Evolutionary conservation across 2,888 invertebrate species (phyloP).

Genomic region (Anoplius nigerrimus): DNA sequence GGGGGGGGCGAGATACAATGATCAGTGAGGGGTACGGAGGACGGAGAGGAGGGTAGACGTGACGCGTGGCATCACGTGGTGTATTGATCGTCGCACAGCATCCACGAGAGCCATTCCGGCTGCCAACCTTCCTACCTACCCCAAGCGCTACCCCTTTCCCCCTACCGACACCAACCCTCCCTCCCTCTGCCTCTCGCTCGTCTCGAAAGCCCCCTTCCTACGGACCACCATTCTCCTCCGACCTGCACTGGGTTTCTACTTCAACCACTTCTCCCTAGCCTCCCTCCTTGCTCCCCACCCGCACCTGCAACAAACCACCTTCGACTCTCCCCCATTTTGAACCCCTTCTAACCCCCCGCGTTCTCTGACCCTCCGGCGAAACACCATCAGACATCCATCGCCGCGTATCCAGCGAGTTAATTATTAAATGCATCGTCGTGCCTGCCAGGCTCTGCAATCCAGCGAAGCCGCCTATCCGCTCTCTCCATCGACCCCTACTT

Average conservation of each 20-base stretch:
- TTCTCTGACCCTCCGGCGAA: slow-evolving; percentile 49
- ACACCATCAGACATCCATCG: slow-evolving; percentile 65
- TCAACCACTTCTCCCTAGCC: slow-evolving; percentile 10
- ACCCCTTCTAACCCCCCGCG: slow-evolving; percentile 5
- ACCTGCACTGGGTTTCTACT: slow-evolving; percentile 33
- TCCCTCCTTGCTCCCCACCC: slow-evolving; percentile 17
- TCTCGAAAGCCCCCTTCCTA: slow-evolving; percentile 24
- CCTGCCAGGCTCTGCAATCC: slow-evolving; percentile 42
- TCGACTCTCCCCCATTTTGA: not conserved
- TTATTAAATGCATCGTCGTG: slow-evolving; percentile 67
- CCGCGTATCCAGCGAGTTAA: slow-evolving; percentile 65
- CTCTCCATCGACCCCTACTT: slow-evolving; percentile 13
- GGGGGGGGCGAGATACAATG: slow-evolving; percentile 2
- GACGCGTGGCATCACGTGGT: slow-evolving; percentile 73
- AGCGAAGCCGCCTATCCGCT: slow-evolving; percentile 15
- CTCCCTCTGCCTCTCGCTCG: slow-evolving; percentile 20
- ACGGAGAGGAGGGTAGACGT: slow-evolving; percentile 55
- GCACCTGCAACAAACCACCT: slow-evolving; percentile 49
- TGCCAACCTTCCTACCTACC: slow-evolving; percentile 67
- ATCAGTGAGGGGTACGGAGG: slow-evolving; percentile 14
- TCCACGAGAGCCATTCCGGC: slow-evolving; percentile 69
- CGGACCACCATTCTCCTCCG: slow-evolving; percentile 44
- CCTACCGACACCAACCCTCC: slow-evolving; percentile 40
- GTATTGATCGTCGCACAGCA: slow-evolving; percentile 72
- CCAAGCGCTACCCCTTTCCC: slow-evolving; percentile 59